Percentiles rank a stretch among this genome's conserved stretches.
These are phyloP conservation scores for Physocephala rufipes DNA, from an alignment of 2,888 invertebrate genomes.

Conservation along the genomic window DNA sequence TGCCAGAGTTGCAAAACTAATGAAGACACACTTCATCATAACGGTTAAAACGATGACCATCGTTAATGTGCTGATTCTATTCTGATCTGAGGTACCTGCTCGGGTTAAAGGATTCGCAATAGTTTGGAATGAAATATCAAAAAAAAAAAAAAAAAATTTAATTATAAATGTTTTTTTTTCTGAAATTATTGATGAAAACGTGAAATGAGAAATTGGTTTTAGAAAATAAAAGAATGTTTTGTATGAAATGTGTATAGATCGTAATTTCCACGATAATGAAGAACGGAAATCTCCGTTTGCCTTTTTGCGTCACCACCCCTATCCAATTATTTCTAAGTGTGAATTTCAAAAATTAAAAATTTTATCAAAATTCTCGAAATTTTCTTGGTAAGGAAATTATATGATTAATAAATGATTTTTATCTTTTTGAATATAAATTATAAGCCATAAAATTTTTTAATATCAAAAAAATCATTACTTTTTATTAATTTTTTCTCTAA, in stretches of 20 bases:
- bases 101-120: conserved; percentile 17
- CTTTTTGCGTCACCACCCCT: too few species aligned
- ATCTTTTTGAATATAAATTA: too few species aligned
- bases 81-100: conserved; percentile 78
- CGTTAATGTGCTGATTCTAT: conserved; percentile 87
- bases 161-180: conserved; percentile 19
- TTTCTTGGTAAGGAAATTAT: too few species aligned
- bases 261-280: conserved; percentile 9
- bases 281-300: too few species aligned
- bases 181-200: conserved; percentile 34
- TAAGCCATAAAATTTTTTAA: too few species aligned
- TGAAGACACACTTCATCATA: conserved; percentile 93
- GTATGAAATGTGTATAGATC: conserved; percentile 14
- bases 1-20: conserved; percentile 94
- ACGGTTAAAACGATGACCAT: conserved; percentile 93
- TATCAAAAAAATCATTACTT: too few species aligned
- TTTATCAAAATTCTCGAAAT: too few species aligned
- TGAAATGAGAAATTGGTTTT: conserved; percentile 3
- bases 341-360: too few species aligned
- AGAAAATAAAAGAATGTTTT: not conserved
- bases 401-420: too few species aligned
- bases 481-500: too few species aligned
- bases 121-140: too few species aligned
- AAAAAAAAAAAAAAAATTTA: conserved; percentile 20
- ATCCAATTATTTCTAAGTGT: too few species aligned